These are phyloP conservation scores for Lacerta agilis DNA, from an alignment of 2,797 vertebrate genomes.

Conservation along the genomic window DNA sequence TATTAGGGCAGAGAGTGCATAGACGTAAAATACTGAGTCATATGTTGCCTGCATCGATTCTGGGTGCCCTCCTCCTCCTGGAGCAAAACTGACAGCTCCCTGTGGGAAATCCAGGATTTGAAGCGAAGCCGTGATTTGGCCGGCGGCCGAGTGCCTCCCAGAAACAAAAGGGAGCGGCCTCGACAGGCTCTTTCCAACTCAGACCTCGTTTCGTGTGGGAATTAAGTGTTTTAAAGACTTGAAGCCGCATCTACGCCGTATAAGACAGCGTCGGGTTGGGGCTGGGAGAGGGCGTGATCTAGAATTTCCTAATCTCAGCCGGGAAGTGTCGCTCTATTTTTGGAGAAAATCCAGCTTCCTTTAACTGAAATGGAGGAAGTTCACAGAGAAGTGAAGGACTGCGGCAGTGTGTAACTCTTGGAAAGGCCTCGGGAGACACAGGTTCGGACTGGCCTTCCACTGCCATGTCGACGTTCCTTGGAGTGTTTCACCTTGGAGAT, in stretches of 20 bases:
- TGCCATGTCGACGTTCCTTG: not conserved
- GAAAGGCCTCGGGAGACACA: not conserved
- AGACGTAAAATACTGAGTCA: rapidly evolving
- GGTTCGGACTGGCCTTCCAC: not conserved
- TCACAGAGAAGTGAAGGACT: not conserved
- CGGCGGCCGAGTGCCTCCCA: not conserved
- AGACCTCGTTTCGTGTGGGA: not conserved
- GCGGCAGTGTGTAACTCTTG: not conserved
- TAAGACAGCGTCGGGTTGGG: not conserved
- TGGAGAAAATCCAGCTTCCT: not conserved
- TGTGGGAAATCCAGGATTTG: not conserved
- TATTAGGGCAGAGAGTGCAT: not conserved
- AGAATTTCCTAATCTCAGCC: no score
- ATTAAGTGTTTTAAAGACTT: not conserved
- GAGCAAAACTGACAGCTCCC: not conserved
- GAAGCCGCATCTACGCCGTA: not conserved
- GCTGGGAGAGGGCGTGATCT: not conserved
- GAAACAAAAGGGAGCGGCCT: not conserved
- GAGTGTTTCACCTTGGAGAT: not conserved
- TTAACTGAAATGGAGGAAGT: not conserved
- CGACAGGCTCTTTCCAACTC: not conserved
- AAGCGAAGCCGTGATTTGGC: not conserved
- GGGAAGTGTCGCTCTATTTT: not conserved
- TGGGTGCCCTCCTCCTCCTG: not conserved
- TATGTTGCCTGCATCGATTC: not conserved